Evolutionary conservation across 2,113 vertebrate species (phyloP).

Genomic region (Thermophis baileyi): DNA sequence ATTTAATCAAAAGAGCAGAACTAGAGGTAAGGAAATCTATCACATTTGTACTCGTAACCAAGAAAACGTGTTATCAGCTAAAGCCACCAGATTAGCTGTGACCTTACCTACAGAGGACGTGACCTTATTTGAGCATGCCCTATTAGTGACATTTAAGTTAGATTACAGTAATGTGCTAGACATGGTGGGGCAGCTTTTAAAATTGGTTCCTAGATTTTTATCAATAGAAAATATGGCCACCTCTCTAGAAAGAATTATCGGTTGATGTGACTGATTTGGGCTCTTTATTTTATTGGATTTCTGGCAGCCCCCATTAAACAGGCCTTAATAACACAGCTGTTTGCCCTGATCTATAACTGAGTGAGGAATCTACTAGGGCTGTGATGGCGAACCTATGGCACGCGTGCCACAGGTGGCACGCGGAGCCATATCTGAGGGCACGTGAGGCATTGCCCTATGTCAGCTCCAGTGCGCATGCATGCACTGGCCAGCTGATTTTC

Average conservation of each 20-base stretch:
- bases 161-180: not conserved
- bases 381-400: too few relatives aligned
- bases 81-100: not conserved
- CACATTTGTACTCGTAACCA: not conserved
- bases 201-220: not conserved
- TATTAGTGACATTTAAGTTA: not conserved
- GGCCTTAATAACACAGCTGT: not conserved
- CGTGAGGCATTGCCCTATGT: too few relatives aligned
- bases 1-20: not conserved
- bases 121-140: not conserved
- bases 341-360: not conserved
- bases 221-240: not conserved
- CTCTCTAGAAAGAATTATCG: not conserved
- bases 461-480: too few relatives aligned
- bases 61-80: not conserved
- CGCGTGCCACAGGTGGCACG: too few relatives aligned
- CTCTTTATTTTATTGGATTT: not conserved
- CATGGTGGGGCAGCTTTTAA: not conserved
- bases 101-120: not conserved
- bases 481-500: too few relatives aligned
- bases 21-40: not conserved
- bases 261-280: not conserved
- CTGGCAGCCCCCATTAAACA: not conserved
- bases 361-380: not conserved
- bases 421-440: too few relatives aligned